Percentiles rank a stretch among this genome's conserved stretches.
These are phyloP conservation scores for Daphoenositta chrysoptera DNA, from an alignment of 2,113 vertebrate species.

Conservation along the genomic window DNA sequence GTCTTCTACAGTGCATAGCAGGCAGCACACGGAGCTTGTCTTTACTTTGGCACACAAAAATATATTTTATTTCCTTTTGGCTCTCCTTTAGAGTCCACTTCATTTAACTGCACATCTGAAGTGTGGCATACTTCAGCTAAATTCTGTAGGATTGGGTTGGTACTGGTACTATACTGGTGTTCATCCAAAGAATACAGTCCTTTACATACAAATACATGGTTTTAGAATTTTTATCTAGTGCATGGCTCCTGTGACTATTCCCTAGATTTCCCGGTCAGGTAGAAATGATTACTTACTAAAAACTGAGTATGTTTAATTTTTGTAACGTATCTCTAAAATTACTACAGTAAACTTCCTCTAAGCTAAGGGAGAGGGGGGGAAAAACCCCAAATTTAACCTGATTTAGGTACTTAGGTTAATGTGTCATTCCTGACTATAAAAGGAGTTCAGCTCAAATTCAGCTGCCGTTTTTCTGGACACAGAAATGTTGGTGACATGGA, in stretches of 20 bases:
- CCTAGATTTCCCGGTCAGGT: neutral
- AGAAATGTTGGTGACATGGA: neutral
- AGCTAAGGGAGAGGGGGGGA: accelerated
- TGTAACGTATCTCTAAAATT: neutral
- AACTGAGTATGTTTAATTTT: neutral
- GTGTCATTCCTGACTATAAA: neutral
- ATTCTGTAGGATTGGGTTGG: neutral
- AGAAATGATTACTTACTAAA: neutral
- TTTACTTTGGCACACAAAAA: neutral
- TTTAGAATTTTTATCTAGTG: neutral
- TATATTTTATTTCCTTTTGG: neutral
- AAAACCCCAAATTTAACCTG: accelerated
- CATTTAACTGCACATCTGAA: neutral
- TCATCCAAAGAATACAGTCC: neutral
- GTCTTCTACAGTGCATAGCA: neutral
- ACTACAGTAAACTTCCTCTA: neutral
- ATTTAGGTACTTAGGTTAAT: neutral
- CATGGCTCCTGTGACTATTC: neutral
- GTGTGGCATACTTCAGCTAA: neutral
- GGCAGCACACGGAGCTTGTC: neutral
- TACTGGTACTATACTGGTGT: neutral
- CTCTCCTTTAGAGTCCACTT: neutral
- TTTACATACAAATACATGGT: neutral
- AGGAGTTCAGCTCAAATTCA: neutral
- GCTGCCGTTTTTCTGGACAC: neutral